Percentiles rank a stretch among this genome's conserved stretches.
Evolutionary conservation across 1,140 invertebrate species (phyloP).

Genomic region (Riptortus pedestris): DNA sequence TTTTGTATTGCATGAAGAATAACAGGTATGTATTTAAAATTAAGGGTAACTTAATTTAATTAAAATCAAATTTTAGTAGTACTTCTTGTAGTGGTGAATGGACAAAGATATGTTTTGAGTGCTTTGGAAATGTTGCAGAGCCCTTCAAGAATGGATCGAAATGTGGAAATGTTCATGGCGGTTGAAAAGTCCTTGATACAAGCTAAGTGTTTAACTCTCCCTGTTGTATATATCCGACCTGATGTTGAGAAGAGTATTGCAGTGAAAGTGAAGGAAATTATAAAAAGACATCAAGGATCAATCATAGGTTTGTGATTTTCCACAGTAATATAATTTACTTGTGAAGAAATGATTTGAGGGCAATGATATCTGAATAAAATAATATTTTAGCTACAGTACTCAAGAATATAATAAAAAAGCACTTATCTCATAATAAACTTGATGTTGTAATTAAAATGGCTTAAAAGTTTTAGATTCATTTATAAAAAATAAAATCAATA

Average conservation of each 20-base stretch:
- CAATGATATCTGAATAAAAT: too few species aligned
- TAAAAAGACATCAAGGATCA: constrained; percentile 74
- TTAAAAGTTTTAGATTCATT: too few species aligned
- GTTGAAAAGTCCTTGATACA: constrained; percentile 78
- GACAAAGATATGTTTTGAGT: constrained; percentile 9
- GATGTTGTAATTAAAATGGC: too few species aligned
- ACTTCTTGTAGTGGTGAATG: background rate
- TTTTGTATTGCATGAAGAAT: too few species aligned
- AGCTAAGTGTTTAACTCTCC: constrained; percentile 66
- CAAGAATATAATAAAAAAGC: too few species aligned
- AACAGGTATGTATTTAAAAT: too few species aligned
- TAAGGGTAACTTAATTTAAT: background rate
- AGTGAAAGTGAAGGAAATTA: constrained; percentile 75
- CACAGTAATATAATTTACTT: too few species aligned
- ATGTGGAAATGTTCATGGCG: constrained; percentile 87
- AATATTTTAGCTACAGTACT: too few species aligned
- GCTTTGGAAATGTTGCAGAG: constrained; percentile 44
- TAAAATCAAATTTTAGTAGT: background rate
- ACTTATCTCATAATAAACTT: too few species aligned
- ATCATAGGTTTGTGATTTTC: constrained; percentile 39
- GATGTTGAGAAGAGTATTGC: constrained; percentile 77
- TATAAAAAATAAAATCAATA: too few species aligned
- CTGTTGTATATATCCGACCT: constrained; percentile 66
- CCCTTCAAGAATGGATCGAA: constrained; percentile 79
- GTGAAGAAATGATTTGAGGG: too few species aligned